A percentile compares a stretch with the other conserved stretches of the same genome.
phyloP scores from a whole-genome alignment of 2,113 vertebrate species.

The Tursiops truncatus region DNA sequence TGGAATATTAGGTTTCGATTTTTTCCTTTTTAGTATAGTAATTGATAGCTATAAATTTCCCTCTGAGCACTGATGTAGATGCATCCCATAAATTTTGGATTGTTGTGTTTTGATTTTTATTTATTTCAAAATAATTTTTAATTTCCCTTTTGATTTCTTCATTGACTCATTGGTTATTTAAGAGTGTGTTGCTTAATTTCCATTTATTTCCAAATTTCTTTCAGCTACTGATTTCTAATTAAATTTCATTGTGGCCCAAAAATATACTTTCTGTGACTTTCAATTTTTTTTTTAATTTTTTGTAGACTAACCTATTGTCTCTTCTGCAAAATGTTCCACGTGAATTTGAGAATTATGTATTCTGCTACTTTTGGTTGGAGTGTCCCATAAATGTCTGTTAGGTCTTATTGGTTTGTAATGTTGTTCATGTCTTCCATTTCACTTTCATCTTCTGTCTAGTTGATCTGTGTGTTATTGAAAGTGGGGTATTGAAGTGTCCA shows the following conservation, averaged over 20 bases:
- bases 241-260: background rate
- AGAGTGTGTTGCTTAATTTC: background rate
- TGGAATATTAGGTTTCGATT: background rate
- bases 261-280: no score
- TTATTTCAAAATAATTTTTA: background rate
- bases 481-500: background rate
- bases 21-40: background rate
- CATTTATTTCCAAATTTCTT: background rate
- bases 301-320: no score
- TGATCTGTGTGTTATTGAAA: background rate
- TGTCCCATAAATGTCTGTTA: background rate
- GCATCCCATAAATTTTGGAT: background rate
- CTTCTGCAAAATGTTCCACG: background rate
- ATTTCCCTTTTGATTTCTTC: background rate
- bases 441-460: background rate
- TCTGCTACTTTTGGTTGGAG: background rate
- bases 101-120: background rate
- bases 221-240: background rate
- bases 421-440: background rate
- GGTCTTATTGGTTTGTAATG: background rate
- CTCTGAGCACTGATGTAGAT: background rate
- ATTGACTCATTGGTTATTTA: background rate
- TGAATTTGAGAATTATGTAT: background rate
- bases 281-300: no score
- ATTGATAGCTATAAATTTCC: background rate